A percentile compares a stretch with the other conserved stretches of the same genome.
phyloP scores from a whole-genome alignment of 2,113 vertebrate species.

The Phrynosoma blainvillii region DNA sequence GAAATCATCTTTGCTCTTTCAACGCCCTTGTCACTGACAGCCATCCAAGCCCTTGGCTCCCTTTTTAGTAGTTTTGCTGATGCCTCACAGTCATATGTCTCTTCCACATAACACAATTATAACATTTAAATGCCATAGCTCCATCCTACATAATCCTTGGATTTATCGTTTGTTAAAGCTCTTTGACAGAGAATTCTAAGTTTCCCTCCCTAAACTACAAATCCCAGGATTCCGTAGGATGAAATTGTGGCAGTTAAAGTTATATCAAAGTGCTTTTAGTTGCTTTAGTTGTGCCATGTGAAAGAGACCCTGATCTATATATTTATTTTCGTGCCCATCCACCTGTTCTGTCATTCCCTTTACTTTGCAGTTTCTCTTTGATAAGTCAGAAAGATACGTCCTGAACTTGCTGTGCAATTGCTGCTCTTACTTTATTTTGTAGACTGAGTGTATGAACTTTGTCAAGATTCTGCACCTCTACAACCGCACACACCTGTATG shows the following conservation, averaged over 20 bases:
- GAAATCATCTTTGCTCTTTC: neutral
- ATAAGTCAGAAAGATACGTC: neutral
- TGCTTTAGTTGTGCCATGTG: too few relatives aligned
- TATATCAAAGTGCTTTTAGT: neutral
- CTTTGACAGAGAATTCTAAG: too few relatives aligned
- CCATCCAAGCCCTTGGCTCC: neutral
- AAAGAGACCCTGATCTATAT: too few relatives aligned
- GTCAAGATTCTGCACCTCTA: slow-evolving; percentile 93
- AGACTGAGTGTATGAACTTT: slow-evolving; percentile 97
- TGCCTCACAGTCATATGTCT: neutral
- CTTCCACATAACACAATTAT: too few relatives aligned
- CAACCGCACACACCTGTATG: slow-evolving; percentile 92
- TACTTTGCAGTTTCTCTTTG: neutral
- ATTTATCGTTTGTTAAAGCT: too few relatives aligned
- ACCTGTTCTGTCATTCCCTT: neutral
- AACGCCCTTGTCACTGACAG: neutral
- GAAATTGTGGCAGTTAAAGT: too few relatives aligned
- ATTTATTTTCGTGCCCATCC: too few relatives aligned
- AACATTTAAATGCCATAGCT: too few relatives aligned
- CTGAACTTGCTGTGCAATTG: neutral
- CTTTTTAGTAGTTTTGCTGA: neutral
- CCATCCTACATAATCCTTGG: too few relatives aligned
- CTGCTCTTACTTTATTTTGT: slow-evolving; percentile 35
- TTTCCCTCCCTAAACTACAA: too few relatives aligned
- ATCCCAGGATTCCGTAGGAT: too few relatives aligned